A percentile compares a stretch with the other conserved stretches of the same genome.
These are phyloP conservation scores for Athalia cordata DNA, from an alignment of 2,888 invertebrate species.

Conservation along the genomic window DNA sequence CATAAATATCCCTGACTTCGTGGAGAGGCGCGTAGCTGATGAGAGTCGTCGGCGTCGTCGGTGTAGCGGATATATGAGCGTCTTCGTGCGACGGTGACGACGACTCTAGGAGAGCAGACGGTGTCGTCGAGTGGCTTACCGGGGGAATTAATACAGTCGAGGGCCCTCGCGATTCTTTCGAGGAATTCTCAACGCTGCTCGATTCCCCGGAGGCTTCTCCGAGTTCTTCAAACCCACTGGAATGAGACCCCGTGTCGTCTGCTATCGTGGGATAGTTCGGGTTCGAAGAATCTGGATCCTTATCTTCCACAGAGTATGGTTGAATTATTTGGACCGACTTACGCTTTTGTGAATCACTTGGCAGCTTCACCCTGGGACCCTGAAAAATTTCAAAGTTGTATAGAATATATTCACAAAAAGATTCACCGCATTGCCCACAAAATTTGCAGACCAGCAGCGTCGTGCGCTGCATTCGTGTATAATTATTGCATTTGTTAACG, in stretches of 20 bases:
- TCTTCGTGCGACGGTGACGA: background rate
- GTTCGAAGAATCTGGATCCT: constrained; percentile 43
- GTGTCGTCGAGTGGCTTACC: constrained; percentile 32
- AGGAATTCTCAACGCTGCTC: constrained; percentile 24
- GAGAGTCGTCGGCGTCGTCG: constrained; percentile 7
- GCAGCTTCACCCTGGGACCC: constrained; percentile 16
- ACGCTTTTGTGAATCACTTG: background rate
- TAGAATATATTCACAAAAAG: background rate
- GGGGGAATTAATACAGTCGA: constrained; percentile 38
- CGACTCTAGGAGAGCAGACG: too few species aligned
- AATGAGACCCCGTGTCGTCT: background rate
- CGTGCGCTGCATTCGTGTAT: too few species aligned
- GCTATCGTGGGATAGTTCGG: constrained; percentile 44
- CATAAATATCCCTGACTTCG: constrained; percentile 41
- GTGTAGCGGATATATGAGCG: background rate
- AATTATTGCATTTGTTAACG: background rate
- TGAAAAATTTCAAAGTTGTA: background rate
- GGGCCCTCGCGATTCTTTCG: constrained; percentile 32
- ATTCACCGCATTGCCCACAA: too few species aligned
- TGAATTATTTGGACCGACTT: constrained; percentile 52
- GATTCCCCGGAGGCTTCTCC: constrained; percentile 16
- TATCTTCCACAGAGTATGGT: constrained; percentile 49
- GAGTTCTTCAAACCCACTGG: background rate
- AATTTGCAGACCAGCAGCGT: too few species aligned
- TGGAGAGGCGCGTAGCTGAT: constrained; percentile 23